Conservation (phyloP, 1,140 invertebrate genomes). For the Drosophila kurseongensis region DNA sequence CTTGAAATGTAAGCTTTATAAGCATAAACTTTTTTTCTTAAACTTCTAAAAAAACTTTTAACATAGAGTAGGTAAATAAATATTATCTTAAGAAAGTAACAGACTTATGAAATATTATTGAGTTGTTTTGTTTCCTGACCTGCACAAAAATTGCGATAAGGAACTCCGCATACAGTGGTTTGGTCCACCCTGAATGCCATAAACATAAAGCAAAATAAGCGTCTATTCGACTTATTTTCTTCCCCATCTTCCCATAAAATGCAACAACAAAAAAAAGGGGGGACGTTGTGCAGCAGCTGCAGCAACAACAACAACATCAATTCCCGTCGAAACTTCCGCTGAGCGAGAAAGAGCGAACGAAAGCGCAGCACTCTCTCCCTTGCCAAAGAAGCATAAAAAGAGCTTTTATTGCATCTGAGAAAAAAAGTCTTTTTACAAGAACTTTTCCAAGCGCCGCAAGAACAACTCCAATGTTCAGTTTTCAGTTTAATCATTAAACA, state of each 20-base stretch:
- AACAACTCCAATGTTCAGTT: conserved; percentile 66
- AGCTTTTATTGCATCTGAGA: conserved; percentile 55
- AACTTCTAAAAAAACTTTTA: no score
- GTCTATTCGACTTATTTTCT: conserved; percentile 26
- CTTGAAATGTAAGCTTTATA: no score
- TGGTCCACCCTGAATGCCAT: conserved; percentile 36
- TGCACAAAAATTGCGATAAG: not conserved
- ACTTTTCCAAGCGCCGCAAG: conserved; percentile 48
- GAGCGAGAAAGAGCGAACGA: conserved; percentile 8
- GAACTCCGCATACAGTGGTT: not conserved
- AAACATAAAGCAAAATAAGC: conserved; percentile 42
- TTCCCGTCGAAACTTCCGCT: conserved; percentile 61
- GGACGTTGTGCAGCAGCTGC: conserved; percentile 42
- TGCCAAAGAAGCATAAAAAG: conserved; percentile 32
- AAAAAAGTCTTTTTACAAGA: conserved; percentile 18
- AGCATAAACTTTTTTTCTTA: no score
- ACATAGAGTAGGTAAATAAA: no score
- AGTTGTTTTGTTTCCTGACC: not conserved
- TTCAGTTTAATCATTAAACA: conserved; percentile 65
- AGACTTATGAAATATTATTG: not conserved
- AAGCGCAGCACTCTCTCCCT: conserved; percentile 10
- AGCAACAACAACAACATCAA: conserved; percentile 33
- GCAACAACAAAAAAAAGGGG: conserved; percentile 18
- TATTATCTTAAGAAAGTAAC: no score
- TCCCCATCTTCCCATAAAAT: conserved; percentile 9